Base-by-base conservation (phyloP, 23 tunicate species). In the Ciona savignyi region DNA sequence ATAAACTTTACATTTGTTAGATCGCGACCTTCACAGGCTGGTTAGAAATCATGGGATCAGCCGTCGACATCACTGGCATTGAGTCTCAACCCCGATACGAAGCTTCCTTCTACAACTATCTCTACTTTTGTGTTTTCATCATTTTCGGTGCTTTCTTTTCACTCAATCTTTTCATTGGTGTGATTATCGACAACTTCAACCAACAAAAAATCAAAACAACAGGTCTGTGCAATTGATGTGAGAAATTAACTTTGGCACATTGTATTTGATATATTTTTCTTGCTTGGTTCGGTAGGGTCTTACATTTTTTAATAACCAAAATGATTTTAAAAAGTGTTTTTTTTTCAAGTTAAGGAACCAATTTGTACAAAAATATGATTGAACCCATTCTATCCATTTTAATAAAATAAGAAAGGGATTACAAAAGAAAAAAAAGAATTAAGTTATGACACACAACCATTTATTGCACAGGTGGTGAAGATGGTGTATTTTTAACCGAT, bases 1-100 rank as follows among this genome's bases (percentile, higher is more conserved):
- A 49, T 49, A 49, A 49, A 11, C 19, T 15, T 49, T 49, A 15
- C 15, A 11, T 34, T 28, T 24, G 33, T 26, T 75, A 90, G 97
- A 80, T 93, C n/a, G 93, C 94, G n/a, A 86, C 94, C 3, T 93
- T 93, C 51, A 95, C 83, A 32, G 99, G 99, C 30, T 95, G 99
- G 99, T 48, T 95, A 49, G 99, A 95, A 70, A 88, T 95, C 25
- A 95, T 95, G 99, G 86, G 63, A 33, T 71, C 78, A 30, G 95
- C 99, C 32, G 78, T 87, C 2, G 99, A 95, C 71, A 75, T 70
- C 23, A 84, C 76, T 11, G 99, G 89, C 1, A 42, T 74, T 3
- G 86, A 83, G 2, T 34, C 63, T 28, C 99, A 95, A 49, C 99
- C 99, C 9, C 28, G 60, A 3, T 88, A 76, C 72, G 99, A 95